These are phyloP conservation scores for Patella pellucida DNA, from an alignment of 2,888 invertebrate genomes.

Conservation along the genomic window DNA sequence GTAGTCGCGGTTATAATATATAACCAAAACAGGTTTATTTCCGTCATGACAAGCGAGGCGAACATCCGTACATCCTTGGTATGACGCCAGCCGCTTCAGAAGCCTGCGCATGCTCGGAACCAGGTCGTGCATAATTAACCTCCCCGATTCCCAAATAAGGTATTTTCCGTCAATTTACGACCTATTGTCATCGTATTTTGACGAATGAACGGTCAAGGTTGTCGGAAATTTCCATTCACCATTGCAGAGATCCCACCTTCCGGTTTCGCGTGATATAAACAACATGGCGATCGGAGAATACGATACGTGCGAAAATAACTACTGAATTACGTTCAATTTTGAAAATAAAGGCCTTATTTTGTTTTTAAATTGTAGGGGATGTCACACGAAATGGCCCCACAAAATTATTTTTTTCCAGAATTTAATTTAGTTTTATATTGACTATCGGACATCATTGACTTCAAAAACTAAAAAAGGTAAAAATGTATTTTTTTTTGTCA, in stretches of 20 bases:
- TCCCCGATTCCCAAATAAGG: not conserved
- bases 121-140: constrained; percentile 6
- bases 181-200: not conserved
- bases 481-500: not conserved
- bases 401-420: not conserved
- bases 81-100: no score
- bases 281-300: not conserved
- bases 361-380: no score
- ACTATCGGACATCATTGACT: not conserved
- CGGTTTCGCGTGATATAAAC: not conserved
- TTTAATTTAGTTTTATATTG: not conserved
- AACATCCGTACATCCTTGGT: no score
- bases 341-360: no score
- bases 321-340: no score
- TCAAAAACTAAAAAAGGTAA: not conserved
- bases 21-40: not conserved
- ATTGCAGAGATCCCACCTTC: not conserved
- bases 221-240: not conserved
- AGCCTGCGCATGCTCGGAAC: not conserved
- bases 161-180: not conserved
- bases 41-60: no score
- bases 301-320: no score
- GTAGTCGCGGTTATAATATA: constrained; percentile 2
- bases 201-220: not conserved
- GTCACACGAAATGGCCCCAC: no score